Evolutionary conservation across 2,113 vertebrate genomes (phyloP).

Genomic region (Arizona elegans): DNA sequence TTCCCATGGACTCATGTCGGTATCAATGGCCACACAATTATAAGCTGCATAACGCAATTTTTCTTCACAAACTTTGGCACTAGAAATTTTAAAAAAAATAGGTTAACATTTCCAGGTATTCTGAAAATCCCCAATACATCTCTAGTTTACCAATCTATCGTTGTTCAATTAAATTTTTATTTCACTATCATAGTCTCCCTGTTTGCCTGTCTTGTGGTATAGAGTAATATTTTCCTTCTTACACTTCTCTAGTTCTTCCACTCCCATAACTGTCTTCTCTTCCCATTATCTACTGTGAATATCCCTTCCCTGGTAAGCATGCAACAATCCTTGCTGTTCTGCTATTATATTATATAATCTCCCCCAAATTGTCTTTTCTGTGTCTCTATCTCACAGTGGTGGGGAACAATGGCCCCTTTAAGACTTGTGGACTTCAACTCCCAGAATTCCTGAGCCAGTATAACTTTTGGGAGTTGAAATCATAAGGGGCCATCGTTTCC

Average conservation of each 20-base stretch:
- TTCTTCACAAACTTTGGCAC: slow-evolving; percentile 94
- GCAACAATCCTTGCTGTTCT: not conserved
- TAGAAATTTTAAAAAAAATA: slow-evolving; percentile 44
- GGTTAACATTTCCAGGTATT: not conserved
- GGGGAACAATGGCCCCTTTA: not conserved
- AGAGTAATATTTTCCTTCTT: not conserved
- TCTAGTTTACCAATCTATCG: not conserved
- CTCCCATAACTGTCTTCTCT: not conserved
- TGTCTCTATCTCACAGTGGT: not conserved
- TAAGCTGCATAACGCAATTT: slow-evolving; percentile 96
- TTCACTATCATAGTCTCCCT: not conserved
- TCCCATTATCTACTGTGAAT: not conserved
- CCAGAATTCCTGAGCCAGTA: not conserved
- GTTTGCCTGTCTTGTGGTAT: not conserved
- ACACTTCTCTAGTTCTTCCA: too few species aligned
- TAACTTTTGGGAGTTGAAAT: not conserved
- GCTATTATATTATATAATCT: too few species aligned
- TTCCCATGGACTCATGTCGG: slow-evolving; percentile 97
- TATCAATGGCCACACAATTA: slow-evolving; percentile 97
- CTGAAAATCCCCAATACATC: not conserved
- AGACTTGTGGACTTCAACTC: not conserved
- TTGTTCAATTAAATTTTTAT: not conserved
- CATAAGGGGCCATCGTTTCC: not conserved
- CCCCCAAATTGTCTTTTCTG: not conserved
- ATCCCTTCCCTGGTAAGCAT: not conserved